Base-by-base conservation (phyloP, 1,140 invertebrate species). In the Monochamus saltuarius region DNA sequence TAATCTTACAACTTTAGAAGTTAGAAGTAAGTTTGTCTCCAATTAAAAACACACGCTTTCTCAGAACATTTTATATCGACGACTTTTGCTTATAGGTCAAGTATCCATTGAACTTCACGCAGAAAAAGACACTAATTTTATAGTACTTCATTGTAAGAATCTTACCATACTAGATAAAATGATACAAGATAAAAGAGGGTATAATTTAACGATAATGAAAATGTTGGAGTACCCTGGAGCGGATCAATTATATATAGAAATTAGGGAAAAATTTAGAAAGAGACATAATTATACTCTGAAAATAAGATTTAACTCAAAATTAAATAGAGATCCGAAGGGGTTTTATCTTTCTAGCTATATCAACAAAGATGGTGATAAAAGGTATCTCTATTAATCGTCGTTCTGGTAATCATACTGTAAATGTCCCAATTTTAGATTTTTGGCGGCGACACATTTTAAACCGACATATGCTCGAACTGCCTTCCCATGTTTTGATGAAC, bases 401-500 rank as follows among this genome's bases (percentile, higher is more conserved):
- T 22, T 9, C n/a, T 39, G 49, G 49, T 61, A 58, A 60, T 29
- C 13, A 1, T 43, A 46, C 6, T 29, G 6, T 29, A 29, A 29
- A 29, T 6, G 22, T 29, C 22, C 2, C 22, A 29, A 3, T 67
- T 67, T 55, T 55, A 97, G 94, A 74, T 89, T 90, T 70, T 82
- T 98, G 53, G 94, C 94, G 0, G 91, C 95, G 3, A 98, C 96
- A 1, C 92, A 98, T 72, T 99, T 99, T 73, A 92, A 98, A 76
- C 88, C 97, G 49, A 96, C 94, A 6, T 91, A 92, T 64, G 97
- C 97, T 0, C 83, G 97, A 13, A 87, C 89, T 56, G 94, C 95
- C 0, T 99, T 99, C 74, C 97, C 97, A 0, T 98, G 95, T 74
- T 94, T 98, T 68, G 97, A 99, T 75, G 97, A 99, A 69, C 97